phyloP scores from a whole-genome alignment of 2,113 vertebrate genomes.

The Perca schrenkii region DNA sequence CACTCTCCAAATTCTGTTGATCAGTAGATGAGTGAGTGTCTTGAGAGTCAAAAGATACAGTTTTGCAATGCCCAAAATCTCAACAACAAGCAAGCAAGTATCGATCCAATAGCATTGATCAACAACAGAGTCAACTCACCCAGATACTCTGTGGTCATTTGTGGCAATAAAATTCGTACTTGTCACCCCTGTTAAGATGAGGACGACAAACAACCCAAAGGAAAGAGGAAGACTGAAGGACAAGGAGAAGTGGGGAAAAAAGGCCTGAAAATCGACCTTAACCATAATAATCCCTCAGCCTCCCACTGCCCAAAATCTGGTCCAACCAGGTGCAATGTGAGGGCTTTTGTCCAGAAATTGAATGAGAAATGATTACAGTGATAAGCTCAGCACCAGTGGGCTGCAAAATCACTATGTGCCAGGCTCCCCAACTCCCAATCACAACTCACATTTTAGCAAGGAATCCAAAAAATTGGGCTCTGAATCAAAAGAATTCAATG shows the following conservation, averaged over 20 bases:
- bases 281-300: conserved; percentile 44
- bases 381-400: conserved; percentile 65
- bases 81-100: neutral
- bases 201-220: conserved; percentile 21
- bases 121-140: neutral
- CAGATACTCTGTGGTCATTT: neutral
- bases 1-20: too few relatives aligned
- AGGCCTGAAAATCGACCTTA: conserved; percentile 36
- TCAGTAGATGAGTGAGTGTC: neutral
- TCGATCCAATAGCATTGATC: neutral
- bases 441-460: conserved; percentile 64
- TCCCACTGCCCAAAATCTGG: conserved; percentile 44
- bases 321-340: conserved; percentile 49
- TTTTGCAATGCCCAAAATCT: neutral
- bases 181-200: neutral
- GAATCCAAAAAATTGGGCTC: conserved; percentile 58
- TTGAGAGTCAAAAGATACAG: neutral
- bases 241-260: neutral
- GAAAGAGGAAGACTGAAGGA: conserved; percentile 11
- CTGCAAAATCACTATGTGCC: conserved; percentile 67
- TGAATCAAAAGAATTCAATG: conserved; percentile 63
- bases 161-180: neutral
- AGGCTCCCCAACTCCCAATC: conserved; percentile 63
- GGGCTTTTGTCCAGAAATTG: conserved; percentile 71
- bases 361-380: conserved; percentile 77